These are phyloP conservation scores for Tadarida brasiliensis DNA, from an alignment of 2,797 vertebrate genomes.

Conservation along the genomic window DNA sequence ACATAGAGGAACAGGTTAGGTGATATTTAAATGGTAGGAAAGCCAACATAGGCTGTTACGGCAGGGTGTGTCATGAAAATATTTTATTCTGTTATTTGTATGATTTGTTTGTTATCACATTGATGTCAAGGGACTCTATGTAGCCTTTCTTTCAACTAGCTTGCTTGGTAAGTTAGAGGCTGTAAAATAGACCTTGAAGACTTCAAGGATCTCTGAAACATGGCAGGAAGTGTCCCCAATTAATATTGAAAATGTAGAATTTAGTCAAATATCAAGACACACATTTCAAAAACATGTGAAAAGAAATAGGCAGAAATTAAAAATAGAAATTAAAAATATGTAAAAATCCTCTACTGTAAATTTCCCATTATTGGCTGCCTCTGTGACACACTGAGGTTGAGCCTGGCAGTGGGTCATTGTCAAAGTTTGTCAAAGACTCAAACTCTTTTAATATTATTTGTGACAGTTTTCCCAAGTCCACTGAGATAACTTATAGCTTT, in stretches of 20 bases:
- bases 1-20: neutral
- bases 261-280: neutral
- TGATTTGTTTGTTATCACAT: slow-evolving; percentile 32
- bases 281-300: slow-evolving; percentile 20
- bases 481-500: slow-evolving; percentile 43
- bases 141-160: slow-evolving; percentile 37
- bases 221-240: neutral
- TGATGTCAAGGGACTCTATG: neutral
- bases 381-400: neutral
- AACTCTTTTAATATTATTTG: neutral
- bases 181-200: slow-evolving; percentile 13
- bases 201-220: neutral
- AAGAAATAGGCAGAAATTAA: neutral
- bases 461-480: neutral
- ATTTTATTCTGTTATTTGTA: slow-evolving; percentile 53
- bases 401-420: neutral
- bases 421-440: slow-evolving; percentile 8
- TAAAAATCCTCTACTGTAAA: neutral
- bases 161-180: neutral
- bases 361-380: neutral
- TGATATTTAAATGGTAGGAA: slow-evolving; percentile 45
- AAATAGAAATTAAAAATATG: neutral
- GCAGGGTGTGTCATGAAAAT: neutral
- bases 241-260: slow-evolving; percentile 24
- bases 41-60: neutral